Percentiles rank a stretch among this genome's conserved stretches.
phyloP scores from a whole-genome alignment of 2,797 vertebrate species.

The Apogon hyalosoma region DNA sequence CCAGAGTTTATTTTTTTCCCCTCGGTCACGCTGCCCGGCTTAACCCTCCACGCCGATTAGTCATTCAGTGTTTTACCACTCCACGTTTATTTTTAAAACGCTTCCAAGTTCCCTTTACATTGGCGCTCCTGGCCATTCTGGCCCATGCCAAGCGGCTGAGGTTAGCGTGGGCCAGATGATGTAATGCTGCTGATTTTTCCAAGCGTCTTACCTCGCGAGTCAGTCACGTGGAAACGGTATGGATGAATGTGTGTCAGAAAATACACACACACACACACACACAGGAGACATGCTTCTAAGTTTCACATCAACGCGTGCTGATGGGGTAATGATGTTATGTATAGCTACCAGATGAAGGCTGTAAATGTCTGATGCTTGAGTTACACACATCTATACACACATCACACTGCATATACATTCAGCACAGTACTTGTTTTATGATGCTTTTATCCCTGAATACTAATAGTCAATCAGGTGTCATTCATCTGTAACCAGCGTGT shows the following conservation, averaged over 20 bases:
- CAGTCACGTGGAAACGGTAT: conserved; percentile 49
- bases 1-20: conserved; percentile 38
- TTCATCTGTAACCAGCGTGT: conserved; percentile 3
- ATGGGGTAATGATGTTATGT: conserved; percentile 39
- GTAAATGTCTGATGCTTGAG: conserved; percentile 33
- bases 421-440: conserved; percentile 8
- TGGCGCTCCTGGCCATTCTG: conserved; percentile 32
- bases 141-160: conserved; percentile 54
- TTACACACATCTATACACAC: background rate
- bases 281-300: conserved; percentile 13
- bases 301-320: conserved; percentile 26
- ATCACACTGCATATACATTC: background rate
- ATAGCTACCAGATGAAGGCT: conserved; percentile 34
- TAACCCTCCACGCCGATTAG: conserved; percentile 57
- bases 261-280: conserved; percentile 11
- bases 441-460: conserved; percentile 28
- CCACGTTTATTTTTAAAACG: conserved; percentile 65
- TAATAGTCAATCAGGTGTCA: conserved; percentile 18
- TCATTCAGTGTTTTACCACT: conserved; percentile 59
- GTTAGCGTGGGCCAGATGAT: conserved; percentile 65
- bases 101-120: conserved; percentile 54
- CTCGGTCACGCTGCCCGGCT: conserved; percentile 44
- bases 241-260: conserved; percentile 17
- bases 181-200: conserved; percentile 62
- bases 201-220: conserved; percentile 33